phyloP scores from a whole-genome alignment of 2,113 vertebrate genomes.

The Asarcornis scutulata region DNA sequence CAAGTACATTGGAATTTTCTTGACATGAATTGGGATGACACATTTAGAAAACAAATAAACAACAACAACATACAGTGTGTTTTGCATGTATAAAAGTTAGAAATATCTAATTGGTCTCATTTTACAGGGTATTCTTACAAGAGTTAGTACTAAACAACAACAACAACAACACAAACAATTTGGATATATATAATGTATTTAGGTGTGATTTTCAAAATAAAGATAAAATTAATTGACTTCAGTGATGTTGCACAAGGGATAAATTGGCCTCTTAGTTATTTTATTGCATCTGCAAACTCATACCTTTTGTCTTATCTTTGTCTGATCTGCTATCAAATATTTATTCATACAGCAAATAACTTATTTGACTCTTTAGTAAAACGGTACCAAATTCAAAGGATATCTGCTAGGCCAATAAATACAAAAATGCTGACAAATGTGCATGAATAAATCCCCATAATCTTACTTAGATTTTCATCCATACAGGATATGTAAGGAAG shows the following conservation, averaged over 20 bases:
- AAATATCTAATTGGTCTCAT: slow-evolving; percentile 18
- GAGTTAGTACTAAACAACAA: slow-evolving; percentile 33
- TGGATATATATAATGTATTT: slow-evolving; percentile 66
- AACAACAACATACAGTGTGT: not conserved
- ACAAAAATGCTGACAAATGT: slow-evolving; percentile 7
- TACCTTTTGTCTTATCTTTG: slow-evolving; percentile 29
- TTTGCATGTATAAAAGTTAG: not conserved
- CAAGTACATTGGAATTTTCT: not conserved
- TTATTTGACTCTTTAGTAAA: slow-evolving; percentile 47
- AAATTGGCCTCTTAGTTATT: slow-evolving; percentile 62
- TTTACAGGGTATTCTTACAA: slow-evolving; percentile 23
- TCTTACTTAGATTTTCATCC: slow-evolving; percentile 40
- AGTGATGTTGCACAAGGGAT: slow-evolving; percentile 2
- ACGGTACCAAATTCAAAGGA: slow-evolving; percentile 43
- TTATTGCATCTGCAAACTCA: slow-evolving; percentile 51
- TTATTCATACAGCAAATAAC: slow-evolving; percentile 54
- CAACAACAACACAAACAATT: not conserved
- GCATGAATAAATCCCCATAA: slow-evolving; percentile 6
- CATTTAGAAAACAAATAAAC: not conserved
- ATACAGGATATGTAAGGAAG: not conserved
- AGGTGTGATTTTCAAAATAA: slow-evolving; percentile 69
- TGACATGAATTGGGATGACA: not conserved
- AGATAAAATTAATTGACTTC: slow-evolving; percentile 67
- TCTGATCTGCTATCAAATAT: slow-evolving; percentile 59
- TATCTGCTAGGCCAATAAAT: slow-evolving; percentile 56